Conservation (phyloP, 2,888 invertebrate species). For the Liposcelis brunnea region DNA sequence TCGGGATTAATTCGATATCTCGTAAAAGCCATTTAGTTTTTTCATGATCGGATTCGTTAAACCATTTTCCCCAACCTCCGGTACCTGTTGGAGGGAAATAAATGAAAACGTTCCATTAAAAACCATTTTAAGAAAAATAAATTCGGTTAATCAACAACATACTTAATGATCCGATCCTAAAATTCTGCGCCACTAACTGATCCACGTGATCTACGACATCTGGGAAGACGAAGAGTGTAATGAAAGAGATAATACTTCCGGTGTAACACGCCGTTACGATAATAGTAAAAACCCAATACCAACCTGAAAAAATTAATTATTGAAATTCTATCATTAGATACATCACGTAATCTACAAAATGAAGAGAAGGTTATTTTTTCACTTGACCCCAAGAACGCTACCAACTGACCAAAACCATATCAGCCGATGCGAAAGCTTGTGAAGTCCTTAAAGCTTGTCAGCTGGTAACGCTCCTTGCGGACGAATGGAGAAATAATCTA, state of each 20-base stretch:
- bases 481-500: no score
- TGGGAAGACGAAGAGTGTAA: constrained; percentile 59
- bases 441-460: no score
- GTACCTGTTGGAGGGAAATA: constrained; percentile 38
- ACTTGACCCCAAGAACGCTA: not conserved
- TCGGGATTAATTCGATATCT: constrained; percentile 47
- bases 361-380: constrained; percentile 3
- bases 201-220: constrained; percentile 50
- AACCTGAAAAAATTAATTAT: constrained; percentile 31
- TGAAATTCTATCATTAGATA: no score
- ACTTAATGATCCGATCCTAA: constrained; percentile 55
- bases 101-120: no score
- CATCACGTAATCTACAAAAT: not conserved
- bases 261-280: constrained; percentile 72
- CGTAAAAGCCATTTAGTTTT: constrained; percentile 41
- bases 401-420: constrained; percentile 5
- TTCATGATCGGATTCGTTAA: constrained; percentile 48
- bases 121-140: not conserved
- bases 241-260: constrained; percentile 69
- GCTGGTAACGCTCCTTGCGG: no score
- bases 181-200: constrained; percentile 47
- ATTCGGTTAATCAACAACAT: constrained; percentile 17
- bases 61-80: constrained; percentile 61
- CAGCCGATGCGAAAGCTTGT: no score
- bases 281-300: constrained; percentile 74